Base-by-base conservation (phyloP, 1,140 invertebrate species). In the Polypedilum pembai region DNA sequence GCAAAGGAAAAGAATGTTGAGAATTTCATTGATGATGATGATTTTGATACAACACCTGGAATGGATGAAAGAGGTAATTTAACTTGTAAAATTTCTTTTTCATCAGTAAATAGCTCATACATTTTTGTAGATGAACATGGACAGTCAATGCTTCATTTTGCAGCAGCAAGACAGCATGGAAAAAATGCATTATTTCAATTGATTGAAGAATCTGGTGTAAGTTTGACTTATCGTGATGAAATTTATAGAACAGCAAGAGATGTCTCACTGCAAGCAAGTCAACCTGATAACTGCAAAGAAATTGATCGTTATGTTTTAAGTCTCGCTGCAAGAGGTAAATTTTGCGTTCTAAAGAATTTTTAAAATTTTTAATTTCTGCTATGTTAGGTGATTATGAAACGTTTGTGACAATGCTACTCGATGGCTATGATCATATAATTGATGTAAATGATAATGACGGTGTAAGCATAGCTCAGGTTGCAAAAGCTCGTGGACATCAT, bases 361-460 rank as follows among this genome's bases (percentile, higher is more conserved):
- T 15, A 17, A 20, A 17, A 1, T 45, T 15, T 10, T 8, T n/a
- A 33, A 10, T 72, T 10, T 3, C 18, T 72, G 18, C 10, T 72
- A 15, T 33, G 5, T 33, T 79, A 93, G 92, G 92, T 8, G 89
- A 94, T 77, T 87, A 87, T 1, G 90, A 91, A 66, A 91, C 89
- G 79, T 84, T 95, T 45, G 88, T 90, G 75, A 88, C 92, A 76
- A 82, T 96, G 8, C 78, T 94, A 3, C 77, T 93, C 15, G 92
- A 94, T 83, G 93, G 94, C 2, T 95, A 95, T 78, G 91, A 94
- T 79, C 92, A 94, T 77, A 90, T 95, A 45, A 79, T 93, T n/a
- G 92, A 94, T 77, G 84, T 93, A 0, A 83, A 87, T 15, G 92
- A 94, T 76, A 87, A 88, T 33, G 86, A 86, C 5, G 87, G 87